A percentile compares a stretch with the other conserved stretches of the same genome.
These are phyloP conservation scores for Agonopterix arenella DNA, from an alignment of 2,888 invertebrate genomes.

Conservation along the genomic window DNA sequence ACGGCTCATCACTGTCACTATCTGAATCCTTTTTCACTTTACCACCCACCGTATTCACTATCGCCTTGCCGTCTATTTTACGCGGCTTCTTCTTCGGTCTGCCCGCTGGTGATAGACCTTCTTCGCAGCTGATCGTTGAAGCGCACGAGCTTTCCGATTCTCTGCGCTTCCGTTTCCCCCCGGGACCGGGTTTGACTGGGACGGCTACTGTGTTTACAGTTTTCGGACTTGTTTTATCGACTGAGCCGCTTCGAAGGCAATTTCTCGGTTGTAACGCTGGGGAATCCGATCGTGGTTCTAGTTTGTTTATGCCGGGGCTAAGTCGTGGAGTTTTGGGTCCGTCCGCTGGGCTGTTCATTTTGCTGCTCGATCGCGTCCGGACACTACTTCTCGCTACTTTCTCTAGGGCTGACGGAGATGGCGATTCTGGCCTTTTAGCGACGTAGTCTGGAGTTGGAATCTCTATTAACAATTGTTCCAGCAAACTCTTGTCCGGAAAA, in stretches of 20 bases:
- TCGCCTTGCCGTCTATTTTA: slow-evolving; percentile 55
- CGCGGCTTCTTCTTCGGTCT: slow-evolving; percentile 60
- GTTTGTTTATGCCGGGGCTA: slow-evolving; percentile 51
- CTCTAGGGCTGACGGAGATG: slow-evolving; percentile 65
- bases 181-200: slow-evolving; percentile 76
- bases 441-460: slow-evolving; percentile 81
- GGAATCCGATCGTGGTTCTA: slow-evolving; percentile 50
- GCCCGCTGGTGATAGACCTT: slow-evolving; percentile 52
- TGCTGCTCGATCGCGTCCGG: slow-evolving; percentile 81
- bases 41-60: slow-evolving; percentile 38
- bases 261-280: slow-evolving; percentile 47
- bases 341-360: slow-evolving; percentile 81
- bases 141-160: slow-evolving; percentile 86
- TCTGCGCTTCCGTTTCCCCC: slow-evolving; percentile 83
- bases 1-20: slow-evolving; percentile 89
- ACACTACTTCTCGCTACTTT: slow-evolving; percentile 72
- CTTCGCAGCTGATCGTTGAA: slow-evolving; percentile 79
- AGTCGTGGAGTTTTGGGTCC: slow-evolving; percentile 60
- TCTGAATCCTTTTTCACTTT: slow-evolving; percentile 80
- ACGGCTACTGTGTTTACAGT: slow-evolving; percentile 41
- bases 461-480: slow-evolving; percentile 90
- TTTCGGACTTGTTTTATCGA: slow-evolving; percentile 53
- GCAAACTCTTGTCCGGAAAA: slow-evolving; percentile 76
- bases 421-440: slow-evolving; percentile 65
- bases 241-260: slow-evolving; percentile 50